These are phyloP conservation scores for Zelleria hepariella DNA, from an alignment of 2,888 invertebrate genomes.

Conservation along the genomic window DNA sequence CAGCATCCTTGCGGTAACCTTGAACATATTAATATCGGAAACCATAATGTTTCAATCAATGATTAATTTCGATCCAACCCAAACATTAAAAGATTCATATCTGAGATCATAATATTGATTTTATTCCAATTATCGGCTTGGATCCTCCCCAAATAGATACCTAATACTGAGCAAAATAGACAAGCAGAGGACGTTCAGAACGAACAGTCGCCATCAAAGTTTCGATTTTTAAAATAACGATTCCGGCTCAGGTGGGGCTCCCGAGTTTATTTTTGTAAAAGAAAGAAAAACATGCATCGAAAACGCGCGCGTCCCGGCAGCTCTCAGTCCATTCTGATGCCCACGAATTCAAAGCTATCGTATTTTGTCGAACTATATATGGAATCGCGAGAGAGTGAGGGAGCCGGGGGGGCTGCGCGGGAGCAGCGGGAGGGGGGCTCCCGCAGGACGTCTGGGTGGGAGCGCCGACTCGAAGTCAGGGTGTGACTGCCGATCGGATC, in stretches of 20 bases:
- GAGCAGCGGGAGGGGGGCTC: slow-evolving; percentile 27
- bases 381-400: slow-evolving; percentile 40
- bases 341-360: slow-evolving; percentile 36
- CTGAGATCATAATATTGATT: no score
- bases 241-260: slow-evolving; percentile 32
- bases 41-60: no score
- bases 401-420: slow-evolving; percentile 21
- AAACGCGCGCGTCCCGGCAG: slow-evolving; percentile 33
- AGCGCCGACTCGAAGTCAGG: slow-evolving; percentile 60
- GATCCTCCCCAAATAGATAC: no score
- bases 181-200: neutral
- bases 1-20: no score
- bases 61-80: no score
- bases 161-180: no score
- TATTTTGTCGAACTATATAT: slow-evolving; percentile 63
- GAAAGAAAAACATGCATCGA: slow-evolving; percentile 21
- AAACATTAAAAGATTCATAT: no score
- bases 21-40: no score
- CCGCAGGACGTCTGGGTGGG: slow-evolving; percentile 40
- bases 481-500: slow-evolving; percentile 66
- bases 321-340: slow-evolving; percentile 44
- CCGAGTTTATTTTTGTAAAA: slow-evolving; percentile 45
- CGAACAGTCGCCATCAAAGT: neutral
- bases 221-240: neutral
- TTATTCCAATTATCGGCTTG: no score